A percentile compares a stretch with the other conserved stretches of the same genome.
Conservation (phyloP, 1,140 invertebrate genomes). For the Mizuhopecten yessoensis region DNA sequence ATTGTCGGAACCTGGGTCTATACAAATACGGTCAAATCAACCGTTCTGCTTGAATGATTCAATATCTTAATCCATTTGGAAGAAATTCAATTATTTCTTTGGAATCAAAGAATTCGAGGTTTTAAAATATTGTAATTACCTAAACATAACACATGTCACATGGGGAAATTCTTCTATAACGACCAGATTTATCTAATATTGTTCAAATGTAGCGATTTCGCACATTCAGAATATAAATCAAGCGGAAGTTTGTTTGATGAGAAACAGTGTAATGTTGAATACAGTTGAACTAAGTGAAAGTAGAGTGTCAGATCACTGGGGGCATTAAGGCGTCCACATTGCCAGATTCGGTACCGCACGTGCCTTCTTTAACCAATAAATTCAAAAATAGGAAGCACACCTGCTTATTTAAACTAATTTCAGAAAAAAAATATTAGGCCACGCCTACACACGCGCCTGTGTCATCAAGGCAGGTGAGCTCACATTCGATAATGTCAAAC, state of each 20-base stretch:
- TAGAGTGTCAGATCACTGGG: neutral
- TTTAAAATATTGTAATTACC: conserved; percentile 39
- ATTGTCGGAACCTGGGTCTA: conserved; percentile 23
- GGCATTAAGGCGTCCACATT: neutral
- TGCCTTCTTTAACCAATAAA: conserved; percentile 20
- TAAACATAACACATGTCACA: conserved; percentile 18
- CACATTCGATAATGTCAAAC: neutral
- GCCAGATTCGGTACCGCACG: neutral
- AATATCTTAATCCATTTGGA: conserved; percentile 35
- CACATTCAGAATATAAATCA: neutral
- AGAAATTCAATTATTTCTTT: conserved; percentile 34
- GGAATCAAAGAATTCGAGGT: conserved; percentile 24
- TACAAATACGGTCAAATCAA: conserved; percentile 26
- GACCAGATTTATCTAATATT: conserved; percentile 29
- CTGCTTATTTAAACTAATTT: conserved; percentile 26
- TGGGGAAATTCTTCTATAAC: neutral
- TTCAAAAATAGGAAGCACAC: conserved; percentile 27
- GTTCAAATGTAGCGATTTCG: conserved; percentile 16
- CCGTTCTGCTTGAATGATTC: conserved; percentile 17
- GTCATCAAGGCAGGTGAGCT: neutral
- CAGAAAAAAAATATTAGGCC: conserved; percentile 18
- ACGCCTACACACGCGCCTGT: conserved; percentile 27
- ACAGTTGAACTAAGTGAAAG: neutral
- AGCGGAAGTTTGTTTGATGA: neutral
- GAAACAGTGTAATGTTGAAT: neutral